Base-by-base conservation (phyloP, 2,113 vertebrate genomes). In the Aleadryas rufinucha region DNA sequence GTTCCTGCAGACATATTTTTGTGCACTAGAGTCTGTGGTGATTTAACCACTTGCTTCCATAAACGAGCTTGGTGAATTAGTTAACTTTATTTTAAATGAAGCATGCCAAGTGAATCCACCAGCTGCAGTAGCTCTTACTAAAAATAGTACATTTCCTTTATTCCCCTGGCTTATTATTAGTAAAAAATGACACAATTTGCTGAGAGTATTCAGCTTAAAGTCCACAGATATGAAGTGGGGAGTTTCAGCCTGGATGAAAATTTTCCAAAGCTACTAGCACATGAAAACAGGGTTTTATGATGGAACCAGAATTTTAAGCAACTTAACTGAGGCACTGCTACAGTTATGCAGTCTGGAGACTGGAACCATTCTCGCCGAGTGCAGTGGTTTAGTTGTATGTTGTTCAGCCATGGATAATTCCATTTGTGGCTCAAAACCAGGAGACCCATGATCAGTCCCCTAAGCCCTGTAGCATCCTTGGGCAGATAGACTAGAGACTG, bases 291-390 rank as follows among this genome's bases (percentile, higher is more conserved):
- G 18, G 3, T 1, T 71, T 81, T 87, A n/a, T 49, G 22, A 35
- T 47, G 56, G 31, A 84, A 84, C 11, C 14, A 78, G 11, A 59
- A 50, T 47, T 71, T 92, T 84, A 52, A 89, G 20, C 16, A 66
- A 47, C 13, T 9, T 28, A 53, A 54, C 41, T 53, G 33, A 76
- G 57, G 17, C 52, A 27, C 16, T 37, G 61, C 20, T 56, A 52
- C 13, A 21, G 4, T 72, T 69, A 26, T 13, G 10, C 49, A 57
- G 11, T 16, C 65, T 84, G 57, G 35, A 82, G 45, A 76, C n/a
- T n/a, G n/a, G n/a, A 89, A 3, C 3, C 8, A 35, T 57, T 85
- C 35, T 41, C 0, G 0, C 4, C 0, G 0, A 31, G 4, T 22
- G 4, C 30, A 75, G 22, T n/a, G 23, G 8, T 91, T 82, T 69